phyloP scores from a whole-genome alignment of 2,888 invertebrate species.

The Zele albiditarsus region DNA sequence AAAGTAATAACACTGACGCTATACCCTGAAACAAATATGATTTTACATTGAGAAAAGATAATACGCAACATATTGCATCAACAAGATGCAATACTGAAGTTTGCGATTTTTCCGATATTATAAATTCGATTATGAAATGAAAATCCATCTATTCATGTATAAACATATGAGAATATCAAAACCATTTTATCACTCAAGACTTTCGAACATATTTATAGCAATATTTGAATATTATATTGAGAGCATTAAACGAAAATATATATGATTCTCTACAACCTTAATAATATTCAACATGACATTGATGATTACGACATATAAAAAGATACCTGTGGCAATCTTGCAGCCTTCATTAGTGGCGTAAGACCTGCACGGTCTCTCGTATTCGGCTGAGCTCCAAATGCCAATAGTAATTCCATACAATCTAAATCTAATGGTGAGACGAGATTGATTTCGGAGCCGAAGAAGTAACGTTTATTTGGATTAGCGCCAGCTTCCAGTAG shows the following conservation, averaged over 20 bases:
- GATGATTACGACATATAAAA: background rate
- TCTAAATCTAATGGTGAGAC: constrained; percentile 85
- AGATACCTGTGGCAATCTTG: constrained; percentile 82
- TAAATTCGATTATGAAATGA: constrained; percentile 8
- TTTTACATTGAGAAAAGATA: background rate
- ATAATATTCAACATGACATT: background rate
- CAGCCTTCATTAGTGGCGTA: constrained; percentile 93
- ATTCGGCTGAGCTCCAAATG: constrained; percentile 91
- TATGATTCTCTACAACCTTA: background rate
- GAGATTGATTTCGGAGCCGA: constrained; percentile 92
- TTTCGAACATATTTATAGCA: constrained; percentile 9
- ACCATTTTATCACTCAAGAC: background rate
- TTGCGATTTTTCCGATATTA: too few relatives aligned
- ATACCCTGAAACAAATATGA: constrained; percentile 77
- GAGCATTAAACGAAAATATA: background rate
- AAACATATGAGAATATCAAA: too few relatives aligned
- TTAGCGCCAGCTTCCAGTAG: constrained; percentile 89
- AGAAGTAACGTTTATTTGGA: constrained; percentile 93
- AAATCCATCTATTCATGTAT: too few relatives aligned
- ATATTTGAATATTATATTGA: background rate
- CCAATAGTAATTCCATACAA: constrained; percentile 86
- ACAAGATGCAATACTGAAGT: too few relatives aligned
- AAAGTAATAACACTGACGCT: constrained; percentile 82
- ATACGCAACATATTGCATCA: too few relatives aligned
- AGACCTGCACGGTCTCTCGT: constrained; percentile 89